A percentile compares a stretch with the other conserved stretches of the same genome.
phyloP scores from a whole-genome alignment of 2,113 vertebrate genomes.

The Oxygymnocypris stewartii region DNA sequence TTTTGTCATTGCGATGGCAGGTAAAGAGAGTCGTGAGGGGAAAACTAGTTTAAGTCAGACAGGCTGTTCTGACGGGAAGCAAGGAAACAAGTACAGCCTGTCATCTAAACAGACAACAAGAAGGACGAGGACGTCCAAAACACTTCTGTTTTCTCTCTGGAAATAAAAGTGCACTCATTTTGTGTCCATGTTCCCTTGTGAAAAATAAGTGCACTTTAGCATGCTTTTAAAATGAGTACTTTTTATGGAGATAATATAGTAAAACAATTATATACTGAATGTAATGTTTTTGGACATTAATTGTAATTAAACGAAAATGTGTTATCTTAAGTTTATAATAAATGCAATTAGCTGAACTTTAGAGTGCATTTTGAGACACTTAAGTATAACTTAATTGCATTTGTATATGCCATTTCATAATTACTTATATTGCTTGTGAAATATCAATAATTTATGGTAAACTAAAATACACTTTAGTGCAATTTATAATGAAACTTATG shows the following conservation, averaged over 20 bases:
- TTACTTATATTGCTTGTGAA: neutral
- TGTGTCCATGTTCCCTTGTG: neutral
- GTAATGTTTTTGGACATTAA: neutral
- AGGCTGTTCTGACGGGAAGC: constrained; percentile 8
- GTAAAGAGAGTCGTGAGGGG: constrained; percentile 11
- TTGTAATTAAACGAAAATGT: neutral
- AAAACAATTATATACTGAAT: too few species aligned
- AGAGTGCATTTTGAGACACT: neutral
- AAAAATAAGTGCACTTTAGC: neutral
- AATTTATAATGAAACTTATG: neutral
- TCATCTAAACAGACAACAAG: constrained; percentile 45
- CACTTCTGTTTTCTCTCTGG: neutral
- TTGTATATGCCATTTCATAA: neutral
- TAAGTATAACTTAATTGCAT: neutral
- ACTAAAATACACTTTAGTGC: neutral
- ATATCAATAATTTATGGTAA: neutral
- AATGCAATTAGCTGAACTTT: neutral
- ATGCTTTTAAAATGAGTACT: neutral
- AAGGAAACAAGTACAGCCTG: constrained; percentile 28
- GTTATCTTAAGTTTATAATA: neutral
- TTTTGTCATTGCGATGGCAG: neutral
- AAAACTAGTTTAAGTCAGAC: constrained; percentile 27
- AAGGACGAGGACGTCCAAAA: neutral
- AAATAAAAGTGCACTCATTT: neutral
- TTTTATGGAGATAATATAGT: neutral